Conservation (phyloP, 2,888 invertebrate species). For the Ophion obscuratus region DNA sequence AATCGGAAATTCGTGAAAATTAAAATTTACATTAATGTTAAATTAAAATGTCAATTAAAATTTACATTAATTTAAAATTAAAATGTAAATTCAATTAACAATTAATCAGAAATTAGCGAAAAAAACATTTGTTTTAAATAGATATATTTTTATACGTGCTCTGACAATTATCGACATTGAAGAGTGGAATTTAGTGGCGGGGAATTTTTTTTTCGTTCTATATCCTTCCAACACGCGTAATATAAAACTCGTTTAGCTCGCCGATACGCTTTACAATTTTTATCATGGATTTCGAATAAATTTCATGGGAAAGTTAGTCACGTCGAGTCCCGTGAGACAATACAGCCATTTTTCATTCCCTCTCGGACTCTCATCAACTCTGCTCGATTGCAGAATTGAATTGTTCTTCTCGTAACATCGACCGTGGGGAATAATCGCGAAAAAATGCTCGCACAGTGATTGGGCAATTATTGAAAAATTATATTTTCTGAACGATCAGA, state of each 20-base stretch:
- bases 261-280: neutral
- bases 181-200: neutral
- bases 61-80: too few relatives aligned
- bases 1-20: too few relatives aligned
- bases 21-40: too few relatives aligned
- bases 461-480: conserved; percentile 50
- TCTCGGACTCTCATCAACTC: neutral
- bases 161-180: neutral
- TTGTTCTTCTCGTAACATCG: conserved; percentile 24
- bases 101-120: neutral
- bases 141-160: neutral
- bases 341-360: conserved; percentile 13
- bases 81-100: too few relatives aligned
- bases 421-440: conserved; percentile 38
- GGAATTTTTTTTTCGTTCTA: neutral
- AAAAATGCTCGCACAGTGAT: conserved; percentile 39
- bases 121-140: neutral
- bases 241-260: neutral
- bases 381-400: conserved; percentile 39
- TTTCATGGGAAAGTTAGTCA: conserved; percentile 45
- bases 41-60: too few relatives aligned
- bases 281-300: conserved; percentile 20
- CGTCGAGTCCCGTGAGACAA: conserved; percentile 43
- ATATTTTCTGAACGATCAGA: neutral
- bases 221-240: neutral